Evolutionary conservation across 2,797 vertebrate species (phyloP), one percentile per base, ranked within the genome.

Genomic region (Fistularia tabacaria): DNA sequence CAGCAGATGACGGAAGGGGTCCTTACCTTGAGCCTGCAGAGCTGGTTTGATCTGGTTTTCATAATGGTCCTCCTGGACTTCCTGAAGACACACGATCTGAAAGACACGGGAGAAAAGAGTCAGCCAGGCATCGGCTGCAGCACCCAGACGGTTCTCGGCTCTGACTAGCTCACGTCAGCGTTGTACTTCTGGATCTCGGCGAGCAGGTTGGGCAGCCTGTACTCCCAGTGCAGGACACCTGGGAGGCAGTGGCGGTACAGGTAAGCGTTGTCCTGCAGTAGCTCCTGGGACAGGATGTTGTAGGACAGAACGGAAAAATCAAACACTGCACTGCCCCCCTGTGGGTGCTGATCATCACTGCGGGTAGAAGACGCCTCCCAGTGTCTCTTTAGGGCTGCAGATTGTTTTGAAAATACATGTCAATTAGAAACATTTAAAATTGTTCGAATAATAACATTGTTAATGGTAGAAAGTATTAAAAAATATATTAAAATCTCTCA

Each of bases 271-370:
- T 92, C 93, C 66, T 92, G 90, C 76, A 99, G 85, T 50, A 99
- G 90, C 57, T 95, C 90, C 87, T 99, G 97, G 0, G 96, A 94
- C 69, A 99, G 92, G 79, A 99, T 97, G 76, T 98, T 99, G 85
- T 99, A 99, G 48, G 95, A 95, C 92, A 98, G 92, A 46, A 99
- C 92, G 0, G 94, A 93, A 79, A 99, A 98, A 80, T 98, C 94
- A 76, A 97, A 96, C 1, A 70, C 70, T 8, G 51, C 56, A 73
- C 60, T 46, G 57, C 0, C 39, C 10, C 75, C 85, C 59, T 57
- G 82, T 60, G 70, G 71, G 7, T 58, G 58, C 1, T 61, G 73
- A 69, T 36, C 40, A 10, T 57, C 46, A 48, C 77, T 81, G 74
- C 80, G 86, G 64, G 80, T 59, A 6, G 84, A 84, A n/a, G 91